Evolutionary conservation across 2,888 invertebrate genomes (phyloP).

Genomic region (Brachyptera putata): DNA sequence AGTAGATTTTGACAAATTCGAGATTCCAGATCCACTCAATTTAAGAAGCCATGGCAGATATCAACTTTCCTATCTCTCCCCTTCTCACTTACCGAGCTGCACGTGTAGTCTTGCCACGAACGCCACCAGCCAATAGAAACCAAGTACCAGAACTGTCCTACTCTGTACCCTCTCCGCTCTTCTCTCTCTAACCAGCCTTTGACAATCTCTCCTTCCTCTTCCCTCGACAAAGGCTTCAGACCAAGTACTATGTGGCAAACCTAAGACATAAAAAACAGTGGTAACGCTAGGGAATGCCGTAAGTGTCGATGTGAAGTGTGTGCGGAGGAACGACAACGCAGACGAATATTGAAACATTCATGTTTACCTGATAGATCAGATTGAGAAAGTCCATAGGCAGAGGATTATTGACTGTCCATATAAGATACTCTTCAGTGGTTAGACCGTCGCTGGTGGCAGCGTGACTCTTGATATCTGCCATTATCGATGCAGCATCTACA

Average conservation of each 20-base stretch:
- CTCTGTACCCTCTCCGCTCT: constrained; percentile 65
- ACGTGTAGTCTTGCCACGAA: constrained; percentile 70
- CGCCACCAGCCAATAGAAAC: constrained; percentile 85
- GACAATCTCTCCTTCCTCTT: constrained; percentile 79
- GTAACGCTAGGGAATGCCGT: too few species aligned
- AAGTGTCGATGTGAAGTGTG: too few species aligned
- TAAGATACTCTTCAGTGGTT: constrained; percentile 78
- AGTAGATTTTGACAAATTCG: too few species aligned
- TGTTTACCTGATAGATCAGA: constrained; percentile 61
- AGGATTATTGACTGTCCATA: constrained; percentile 74
- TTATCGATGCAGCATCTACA: constrained; percentile 35
- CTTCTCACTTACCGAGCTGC: constrained; percentile 16
- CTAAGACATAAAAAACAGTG: too few species aligned
- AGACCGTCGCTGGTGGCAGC: constrained; percentile 42
- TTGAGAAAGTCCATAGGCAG: constrained; percentile 67
- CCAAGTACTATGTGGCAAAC: constrained; percentile 86
- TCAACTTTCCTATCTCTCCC: too few species aligned
- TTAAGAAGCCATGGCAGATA: too few species aligned
- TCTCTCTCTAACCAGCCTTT: constrained; percentile 79
- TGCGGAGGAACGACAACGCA: too few species aligned
- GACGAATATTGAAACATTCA: too few species aligned
- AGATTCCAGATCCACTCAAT: too few species aligned
- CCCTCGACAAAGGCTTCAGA: constrained; percentile 70
- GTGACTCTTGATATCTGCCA: constrained; percentile 36
- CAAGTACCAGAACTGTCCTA: constrained; percentile 88